phyloP scores from a whole-genome alignment of 2,113 vertebrate species.

The Antigone vipio region DNA sequence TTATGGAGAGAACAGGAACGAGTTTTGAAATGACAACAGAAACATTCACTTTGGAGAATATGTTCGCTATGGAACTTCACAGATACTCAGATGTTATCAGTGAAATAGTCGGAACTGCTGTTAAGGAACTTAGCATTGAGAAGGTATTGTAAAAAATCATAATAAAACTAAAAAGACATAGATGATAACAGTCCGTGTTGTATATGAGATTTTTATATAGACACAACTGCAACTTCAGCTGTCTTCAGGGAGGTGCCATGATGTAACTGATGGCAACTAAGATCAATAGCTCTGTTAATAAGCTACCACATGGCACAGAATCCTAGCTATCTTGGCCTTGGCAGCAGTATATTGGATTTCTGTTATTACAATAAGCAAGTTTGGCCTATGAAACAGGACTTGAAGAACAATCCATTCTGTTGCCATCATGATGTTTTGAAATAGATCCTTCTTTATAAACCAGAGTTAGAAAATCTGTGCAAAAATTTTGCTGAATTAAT shows the following conservation, averaged over 20 bases:
- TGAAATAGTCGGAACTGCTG: constrained; percentile 86
- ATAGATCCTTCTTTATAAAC: not conserved
- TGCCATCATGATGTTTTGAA: not conserved
- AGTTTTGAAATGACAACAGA: constrained; percentile 87
- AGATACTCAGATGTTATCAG: constrained; percentile 81
- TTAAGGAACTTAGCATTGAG: constrained; percentile 93
- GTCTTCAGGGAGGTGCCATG: not conserved
- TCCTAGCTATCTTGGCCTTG: not conserved
- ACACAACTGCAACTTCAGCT: not conserved
- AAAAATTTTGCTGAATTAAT: not conserved
- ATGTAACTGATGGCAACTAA: not conserved
- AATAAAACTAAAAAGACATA: not conserved
- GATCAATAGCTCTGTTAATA: not conserved
- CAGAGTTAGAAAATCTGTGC: not conserved
- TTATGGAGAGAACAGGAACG: constrained; percentile 87
- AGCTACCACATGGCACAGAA: not conserved
- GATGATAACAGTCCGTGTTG: not conserved
- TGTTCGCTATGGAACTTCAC: constrained; percentile 96
- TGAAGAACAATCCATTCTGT: not conserved
- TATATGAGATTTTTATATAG: not conserved
- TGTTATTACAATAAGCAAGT: not conserved
- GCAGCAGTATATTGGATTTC: not conserved
- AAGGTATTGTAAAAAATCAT: constrained; percentile 73
- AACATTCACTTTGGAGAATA: constrained; percentile 92
- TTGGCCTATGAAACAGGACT: not conserved